Base-by-base conservation (phyloP, 2,113 vertebrate species). In the Zingel zingel region DNA sequence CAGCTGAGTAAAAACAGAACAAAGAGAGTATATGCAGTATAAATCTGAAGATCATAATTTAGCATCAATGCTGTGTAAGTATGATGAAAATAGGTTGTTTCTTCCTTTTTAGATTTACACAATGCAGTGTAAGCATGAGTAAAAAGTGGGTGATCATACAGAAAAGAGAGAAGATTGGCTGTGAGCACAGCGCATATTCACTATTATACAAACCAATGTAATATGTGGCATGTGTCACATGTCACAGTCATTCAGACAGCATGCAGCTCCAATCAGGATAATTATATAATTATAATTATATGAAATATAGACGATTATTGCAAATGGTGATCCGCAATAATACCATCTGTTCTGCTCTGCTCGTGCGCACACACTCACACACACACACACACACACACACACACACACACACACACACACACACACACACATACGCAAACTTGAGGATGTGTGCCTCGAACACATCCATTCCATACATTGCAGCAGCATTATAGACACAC, bases 241-340 rank as follows among this genome's bases (percentile, higher is more conserved):
- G 84, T 88, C 85, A 48, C 61, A 75, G 70, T 61, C n/a, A n/a
- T 48, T 77, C 66, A 70, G 69, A 65, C 86, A 85, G 72, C 72
- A 74, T 54, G 84, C 68, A 63, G 71, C 70, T 79, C 45, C 86
- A 91, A 86, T 93, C 86, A 78, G 74, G 72, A 91, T 92, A 76
- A 93, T 94, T 93, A 85, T 90, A 85, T n/a, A n/a, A n/a, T n/a
- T n/a, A n/a, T n/a, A n/a, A n/a, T n/a, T n/a, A n/a, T n/a, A 83
- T 82, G 84, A 92, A 92, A 91, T 68, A 82, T 82, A 85, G 87
- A 84, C 47, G 59, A 91, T 91, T 81, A 90, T 69, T 73, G 45
- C 79, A 79, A 93, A 87, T 79, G 82, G 45, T 90, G 79, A 92
- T 88, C 91, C 8, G 1, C 79, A 77, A 43, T 39, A 65, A 51